Evolutionary conservation across 30 jellyfish, hydroid and myxozoan genomes (phyloP).

Genomic region (Aurelia sp.): DNA sequence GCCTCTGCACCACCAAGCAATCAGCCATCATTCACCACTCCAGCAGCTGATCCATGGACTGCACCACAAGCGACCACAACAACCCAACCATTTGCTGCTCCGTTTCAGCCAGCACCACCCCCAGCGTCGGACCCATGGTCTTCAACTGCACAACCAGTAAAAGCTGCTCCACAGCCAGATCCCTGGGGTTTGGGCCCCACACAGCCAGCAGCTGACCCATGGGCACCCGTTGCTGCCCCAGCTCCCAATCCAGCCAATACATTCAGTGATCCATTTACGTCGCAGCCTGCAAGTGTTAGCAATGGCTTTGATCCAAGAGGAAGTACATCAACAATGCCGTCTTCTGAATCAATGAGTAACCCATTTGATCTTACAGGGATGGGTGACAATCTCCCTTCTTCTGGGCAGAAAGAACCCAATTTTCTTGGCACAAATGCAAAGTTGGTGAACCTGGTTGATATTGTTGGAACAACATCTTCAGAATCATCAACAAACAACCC

Average conservation of each 20-base stretch:
- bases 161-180: conserved; percentile 43
- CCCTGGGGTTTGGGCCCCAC: conserved; percentile 65
- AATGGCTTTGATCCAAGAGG: conserved; percentile 93
- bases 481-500: conserved; percentile 67
- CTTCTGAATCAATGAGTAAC: conserved; percentile 29
- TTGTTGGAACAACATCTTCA: conserved; percentile 60
- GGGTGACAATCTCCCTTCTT: conserved; percentile 29
- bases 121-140: conserved; percentile 81
- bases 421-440: conserved; percentile 86
- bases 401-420: conserved; percentile 42
- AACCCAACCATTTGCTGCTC: conserved; percentile 19
- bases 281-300: conserved; percentile 35
- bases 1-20: conserved; percentile 17
- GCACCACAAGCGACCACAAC: conserved; percentile 34
- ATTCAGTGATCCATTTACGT: conserved; percentile 58
- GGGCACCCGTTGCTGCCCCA: conserved; percentile 60
- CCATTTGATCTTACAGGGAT: conserved; percentile 74
- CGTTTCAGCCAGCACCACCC: conserved; percentile 41
- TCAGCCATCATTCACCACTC: conserved; percentile 40
- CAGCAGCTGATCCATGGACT: conserved; percentile 70
- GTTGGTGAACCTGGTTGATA: conserved; percentile 91
- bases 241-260: not conserved
- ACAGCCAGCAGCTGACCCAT: conserved; percentile 75
- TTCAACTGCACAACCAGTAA: conserved; percentile 18
- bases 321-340: conserved; percentile 11